phyloP scores from a whole-genome alignment of 2,888 invertebrate species.

The Clivina fossor region DNA sequence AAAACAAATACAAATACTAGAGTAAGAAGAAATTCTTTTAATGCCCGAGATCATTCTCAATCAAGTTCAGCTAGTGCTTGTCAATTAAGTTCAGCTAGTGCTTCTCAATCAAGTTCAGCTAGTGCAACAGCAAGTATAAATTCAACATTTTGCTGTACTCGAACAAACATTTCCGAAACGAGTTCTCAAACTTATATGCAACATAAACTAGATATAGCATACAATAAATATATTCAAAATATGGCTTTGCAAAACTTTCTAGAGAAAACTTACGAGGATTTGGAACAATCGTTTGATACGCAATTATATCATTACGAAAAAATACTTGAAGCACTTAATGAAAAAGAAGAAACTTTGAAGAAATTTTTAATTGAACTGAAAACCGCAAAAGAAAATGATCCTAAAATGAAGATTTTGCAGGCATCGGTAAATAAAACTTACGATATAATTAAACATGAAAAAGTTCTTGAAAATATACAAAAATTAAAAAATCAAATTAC shows the following conservation, averaged over 20 bases:
- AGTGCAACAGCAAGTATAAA: neutral
- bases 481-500: constrained; percentile 15
- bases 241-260: constrained; percentile 10
- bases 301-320: constrained; percentile 18
- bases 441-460: neutral
- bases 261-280: constrained; percentile 4
- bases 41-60: too few relatives aligned
- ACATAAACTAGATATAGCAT: constrained; percentile 25
- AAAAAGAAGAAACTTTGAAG: constrained; percentile 9
- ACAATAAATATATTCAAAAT: constrained; percentile 27
- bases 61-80: too few relatives aligned
- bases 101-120: too few relatives aligned
- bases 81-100: too few relatives aligned
- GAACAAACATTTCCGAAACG: neutral
- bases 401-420: constrained; percentile 18
- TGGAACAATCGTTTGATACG: constrained; percentile 2
- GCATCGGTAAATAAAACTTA: constrained; percentile 1
- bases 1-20: too few relatives aligned
- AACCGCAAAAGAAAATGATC: constrained; percentile 9
- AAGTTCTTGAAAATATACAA: constrained; percentile 5
- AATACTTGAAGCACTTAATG: constrained; percentile 2
- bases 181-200: constrained; percentile 25
- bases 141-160: constrained; percentile 1
- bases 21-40: too few relatives aligned
- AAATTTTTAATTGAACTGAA: constrained; percentile 5